Evolutionary conservation across 2,888 invertebrate genomes (phyloP).

Genomic region (Aplocera efformata): DNA sequence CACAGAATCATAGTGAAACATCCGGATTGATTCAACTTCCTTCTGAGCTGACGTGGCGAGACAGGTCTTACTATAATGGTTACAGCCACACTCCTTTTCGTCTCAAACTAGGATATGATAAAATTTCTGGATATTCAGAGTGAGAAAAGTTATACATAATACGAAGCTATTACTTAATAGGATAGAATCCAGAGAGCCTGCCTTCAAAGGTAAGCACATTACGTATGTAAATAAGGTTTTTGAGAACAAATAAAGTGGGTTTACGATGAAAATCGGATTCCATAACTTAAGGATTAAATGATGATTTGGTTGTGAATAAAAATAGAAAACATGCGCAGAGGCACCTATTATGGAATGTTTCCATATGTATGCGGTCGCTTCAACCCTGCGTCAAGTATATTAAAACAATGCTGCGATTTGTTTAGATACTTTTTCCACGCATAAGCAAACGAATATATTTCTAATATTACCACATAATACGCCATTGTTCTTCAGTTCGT

Average conservation of each 20-base stretch:
- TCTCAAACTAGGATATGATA: slow-evolving; percentile 74
- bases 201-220: neutral
- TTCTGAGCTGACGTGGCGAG: slow-evolving; percentile 30
- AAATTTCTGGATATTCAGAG: slow-evolving; percentile 60
- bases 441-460: slow-evolving; percentile 76
- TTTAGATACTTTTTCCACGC: slow-evolving; percentile 76
- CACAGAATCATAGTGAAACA: slow-evolving; percentile 36
- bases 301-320: slow-evolving; percentile 30
- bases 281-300: slow-evolving; percentile 24
- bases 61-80: slow-evolving; percentile 45
- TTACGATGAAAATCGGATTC: slow-evolving; percentile 19
- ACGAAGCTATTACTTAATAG: slow-evolving; percentile 25
- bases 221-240: slow-evolving; percentile 8
- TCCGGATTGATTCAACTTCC: slow-evolving; percentile 32
- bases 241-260: slow-evolving; percentile 4
- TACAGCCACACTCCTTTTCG: slow-evolving; percentile 56
- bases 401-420: slow-evolving; percentile 72
- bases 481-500: slow-evolving; percentile 75
- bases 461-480: slow-evolving; percentile 80
- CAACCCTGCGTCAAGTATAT: slow-evolving; percentile 56
- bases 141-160: slow-evolving; percentile 48
- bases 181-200: slow-evolving; percentile 9
- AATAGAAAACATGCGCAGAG: slow-evolving; percentile 31
- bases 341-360: slow-evolving; percentile 34
- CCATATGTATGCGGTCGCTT: slow-evolving; percentile 49